Evolutionary conservation across 2,888 invertebrate species (phyloP), one percentile per base, ranked within the genome.

Genomic region (Stratiomys singularior): DNA sequence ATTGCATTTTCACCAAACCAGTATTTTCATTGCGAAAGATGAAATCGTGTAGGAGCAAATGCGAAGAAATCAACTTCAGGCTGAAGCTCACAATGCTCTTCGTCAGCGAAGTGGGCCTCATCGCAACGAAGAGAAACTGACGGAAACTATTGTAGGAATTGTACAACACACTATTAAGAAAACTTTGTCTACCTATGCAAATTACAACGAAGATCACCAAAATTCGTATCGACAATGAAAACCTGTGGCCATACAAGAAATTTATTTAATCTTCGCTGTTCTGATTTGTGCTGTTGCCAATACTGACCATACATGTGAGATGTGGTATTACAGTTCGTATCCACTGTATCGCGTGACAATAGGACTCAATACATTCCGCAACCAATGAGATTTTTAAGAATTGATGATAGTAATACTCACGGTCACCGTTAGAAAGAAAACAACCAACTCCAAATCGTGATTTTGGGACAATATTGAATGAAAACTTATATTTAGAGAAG

Each of bases 91-190:
- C n/a, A 69, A 77, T 71, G 37, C 71, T 60, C 18, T 77, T 71
- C 71, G 71, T 30, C 77, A 77, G 58, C 71, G 77, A 71, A 71
- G 71, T 71, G 71, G 77, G 27, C 69, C 71, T 77, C 71, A 77
- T 58, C 44, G 71, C 52, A 77, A 52, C 23, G 47, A 46, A 71
- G 60, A 69, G 13, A 44, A 7, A 44, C 44, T 56, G 11, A 56
- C 25, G 4, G 13, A 56, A 9, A 18, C 7, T 5, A 56, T 56
- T 9, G 56, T 56, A 5, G 18, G n/a, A 11, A 56, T 56, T 18
- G 56, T 56, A 9, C 56, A 18, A 5, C 56, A 56, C 56, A 56
- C 56, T 13, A 56, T 11, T 18, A 56, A 56, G 18, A 56, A 56
- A 56, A 18, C 44, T 9, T 44, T 44, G 44, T 7, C 44, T 44